Base-by-base conservation (phyloP, 2,113 vertebrate genomes). In the Sphyrna mokarran region DNA sequence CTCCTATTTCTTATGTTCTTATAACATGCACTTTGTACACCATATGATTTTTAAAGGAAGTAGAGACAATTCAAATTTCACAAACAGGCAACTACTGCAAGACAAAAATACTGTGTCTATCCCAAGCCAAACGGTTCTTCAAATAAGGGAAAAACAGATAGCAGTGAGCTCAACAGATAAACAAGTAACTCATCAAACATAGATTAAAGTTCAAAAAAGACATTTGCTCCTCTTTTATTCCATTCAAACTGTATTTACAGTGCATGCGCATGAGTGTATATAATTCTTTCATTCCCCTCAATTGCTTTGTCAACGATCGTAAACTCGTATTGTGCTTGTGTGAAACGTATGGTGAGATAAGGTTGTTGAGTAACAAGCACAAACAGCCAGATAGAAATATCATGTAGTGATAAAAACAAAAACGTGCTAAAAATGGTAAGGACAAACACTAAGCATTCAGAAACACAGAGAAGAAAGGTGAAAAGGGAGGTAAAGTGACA, bases 1-100 rank as follows among this genome's bases (percentile, higher is more conserved):
- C n/a, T n/a, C n/a, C n/a, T n/a, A n/a, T n/a, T n/a, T n/a, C n/a
- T n/a, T n/a, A n/a, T n/a, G n/a, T n/a, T n/a, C n/a, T n/a, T n/a
- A n/a, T 20, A 43, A 10, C n/a, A 29, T 43, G 89, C 14, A 68
- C 8, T 7, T 7, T n/a, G 23, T 94, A 61, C 48, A 90, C 43
- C 87, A 93, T 5, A 61, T 93, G 58, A 18, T 68, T 13, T 93
- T 93, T n/a, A 87, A 63, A 94, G 93, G 93, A 94, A 70, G 40
- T 48, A 20, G 63, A 91, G 87, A 63, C 58, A 91, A 69, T 72
- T 29, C 14, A 70, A 66, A 37, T 70, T 70, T 43, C 26, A 72
- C 54, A 43, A 95, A 54, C 69, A 76, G 23, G 37, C 93, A 72
- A 29, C 43, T 70, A 95, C 23, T 33, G 3, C 43, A 95, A 95